Conservation (phyloP, 2,888 invertebrate genomes). For the Glaucopsyche alexis region DNA sequence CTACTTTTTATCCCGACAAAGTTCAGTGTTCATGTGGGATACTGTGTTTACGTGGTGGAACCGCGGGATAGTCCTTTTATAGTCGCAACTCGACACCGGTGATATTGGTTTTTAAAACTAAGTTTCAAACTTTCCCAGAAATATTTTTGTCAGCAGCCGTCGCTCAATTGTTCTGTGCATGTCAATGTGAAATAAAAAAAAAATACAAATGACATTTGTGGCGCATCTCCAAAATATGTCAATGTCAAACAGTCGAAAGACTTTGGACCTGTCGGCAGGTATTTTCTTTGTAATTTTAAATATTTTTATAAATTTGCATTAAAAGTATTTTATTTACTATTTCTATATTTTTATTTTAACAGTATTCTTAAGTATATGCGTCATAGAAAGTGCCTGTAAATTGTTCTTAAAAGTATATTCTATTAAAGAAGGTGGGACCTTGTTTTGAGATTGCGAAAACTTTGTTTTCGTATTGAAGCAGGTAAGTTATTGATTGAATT, state of each 20-base stretch:
- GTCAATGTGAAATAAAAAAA: too few relatives aligned
- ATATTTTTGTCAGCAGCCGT: too few relatives aligned
- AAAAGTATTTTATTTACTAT: background rate
- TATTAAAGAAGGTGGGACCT: background rate
- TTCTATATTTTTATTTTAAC: background rate
- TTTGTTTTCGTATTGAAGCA: background rate
- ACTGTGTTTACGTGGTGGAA: too few relatives aligned
- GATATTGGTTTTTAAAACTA: too few relatives aligned
- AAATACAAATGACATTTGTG: background rate
- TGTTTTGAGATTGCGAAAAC: background rate
- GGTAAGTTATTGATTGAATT: background rate
- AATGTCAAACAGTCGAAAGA: background rate
- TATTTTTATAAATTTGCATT: background rate
- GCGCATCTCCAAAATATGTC: background rate
- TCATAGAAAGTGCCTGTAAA: background rate
- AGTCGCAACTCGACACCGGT: too few relatives aligned
- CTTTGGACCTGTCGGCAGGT: background rate
- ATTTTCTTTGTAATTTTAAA: background rate
- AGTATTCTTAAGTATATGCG: background rate
- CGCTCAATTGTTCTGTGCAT: too few relatives aligned
- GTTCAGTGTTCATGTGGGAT: too few relatives aligned
- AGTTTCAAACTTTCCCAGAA: too few relatives aligned
- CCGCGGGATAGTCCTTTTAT: too few relatives aligned
- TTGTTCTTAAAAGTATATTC: too few relatives aligned
- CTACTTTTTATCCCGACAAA: too few relatives aligned